These are phyloP conservation scores for Andrena cerasifolii DNA, from an alignment of 1,140 invertebrate species.

Conservation along the genomic window DNA sequence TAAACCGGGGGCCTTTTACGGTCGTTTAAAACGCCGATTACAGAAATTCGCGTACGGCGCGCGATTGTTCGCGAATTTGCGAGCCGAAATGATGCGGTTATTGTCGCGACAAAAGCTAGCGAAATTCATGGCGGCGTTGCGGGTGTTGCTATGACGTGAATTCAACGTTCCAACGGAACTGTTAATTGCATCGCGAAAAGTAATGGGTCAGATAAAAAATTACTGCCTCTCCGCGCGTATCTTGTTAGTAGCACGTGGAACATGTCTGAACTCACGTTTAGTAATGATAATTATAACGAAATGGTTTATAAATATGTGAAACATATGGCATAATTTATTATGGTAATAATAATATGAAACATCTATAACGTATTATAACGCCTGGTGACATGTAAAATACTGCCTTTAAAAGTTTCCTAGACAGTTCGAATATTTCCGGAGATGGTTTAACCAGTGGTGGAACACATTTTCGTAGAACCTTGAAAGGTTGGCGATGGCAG, in stretches of 20 bases:
- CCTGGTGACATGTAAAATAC: too few species aligned
- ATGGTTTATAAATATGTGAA: too few species aligned
- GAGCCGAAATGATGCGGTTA: slow-evolving; percentile 26
- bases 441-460: too few species aligned
- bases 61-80: slow-evolving; percentile 10
- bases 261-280: too few species aligned
- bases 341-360: neutral
- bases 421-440: too few species aligned
- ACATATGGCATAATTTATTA: too few species aligned
- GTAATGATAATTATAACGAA: too few species aligned
- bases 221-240: neutral
- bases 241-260: too few species aligned
- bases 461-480: too few species aligned
- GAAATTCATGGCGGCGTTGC: slow-evolving; percentile 6
- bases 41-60: slow-evolving; percentile 18
- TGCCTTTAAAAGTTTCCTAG: too few species aligned
- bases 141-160: neutral
- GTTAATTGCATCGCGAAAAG: neutral
- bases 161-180: neutral
- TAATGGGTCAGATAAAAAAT: neutral
- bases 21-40: slow-evolving; percentile 30
- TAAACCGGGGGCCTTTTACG: slow-evolving; percentile 22
- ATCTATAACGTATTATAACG: too few species aligned
- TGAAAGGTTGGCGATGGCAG: too few species aligned
- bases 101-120: slow-evolving; percentile 11